Conservation (phyloP, 2,113 vertebrate genomes). For the Etia nguti region DNA sequence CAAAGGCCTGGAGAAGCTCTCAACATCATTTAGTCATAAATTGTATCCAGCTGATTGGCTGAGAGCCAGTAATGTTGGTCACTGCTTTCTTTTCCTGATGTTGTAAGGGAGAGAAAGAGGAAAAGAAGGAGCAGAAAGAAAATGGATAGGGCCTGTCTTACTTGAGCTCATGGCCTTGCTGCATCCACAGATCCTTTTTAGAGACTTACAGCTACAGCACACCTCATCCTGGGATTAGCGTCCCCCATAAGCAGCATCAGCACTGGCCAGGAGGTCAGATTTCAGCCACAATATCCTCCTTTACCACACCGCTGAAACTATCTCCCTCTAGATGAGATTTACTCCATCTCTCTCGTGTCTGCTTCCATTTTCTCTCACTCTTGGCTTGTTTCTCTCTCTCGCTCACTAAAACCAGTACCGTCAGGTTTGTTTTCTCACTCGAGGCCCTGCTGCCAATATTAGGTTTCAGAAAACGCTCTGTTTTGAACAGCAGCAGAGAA, state of each 20-base stretch:
- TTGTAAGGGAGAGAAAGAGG: not conserved
- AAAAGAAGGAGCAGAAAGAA: not conserved
- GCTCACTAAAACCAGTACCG: not conserved
- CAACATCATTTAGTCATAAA: slow-evolving; percentile 51
- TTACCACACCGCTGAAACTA: slow-evolving; percentile 24
- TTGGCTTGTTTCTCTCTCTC: not conserved
- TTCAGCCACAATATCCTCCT: slow-evolving; percentile 44
- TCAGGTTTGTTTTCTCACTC: slow-evolving; percentile 23
- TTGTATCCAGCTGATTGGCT: slow-evolving; percentile 72
- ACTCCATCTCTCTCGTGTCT: not conserved
- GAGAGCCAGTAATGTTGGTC: slow-evolving; percentile 48
- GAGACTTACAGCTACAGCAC: slow-evolving; percentile 19
- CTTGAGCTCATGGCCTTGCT: slow-evolving; percentile 21
- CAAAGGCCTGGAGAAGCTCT: slow-evolving; percentile 52
- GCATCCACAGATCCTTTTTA: slow-evolving; percentile 41
- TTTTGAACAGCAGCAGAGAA: slow-evolving; percentile 21
- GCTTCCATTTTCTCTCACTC: not conserved
- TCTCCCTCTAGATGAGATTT: slow-evolving; percentile 45
- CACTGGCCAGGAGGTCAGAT: slow-evolving; percentile 41
- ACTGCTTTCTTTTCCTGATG: not conserved
- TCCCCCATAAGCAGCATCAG: slow-evolving; percentile 43
- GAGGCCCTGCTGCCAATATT: slow-evolving; percentile 45
- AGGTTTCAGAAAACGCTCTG: slow-evolving; percentile 49
- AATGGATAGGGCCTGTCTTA: slow-evolving; percentile 22
- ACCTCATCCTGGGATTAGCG: slow-evolving; percentile 56